phyloP scores from a whole-genome alignment of 2,888 invertebrate genomes.

The Troides oblongomaculatus region DNA sequence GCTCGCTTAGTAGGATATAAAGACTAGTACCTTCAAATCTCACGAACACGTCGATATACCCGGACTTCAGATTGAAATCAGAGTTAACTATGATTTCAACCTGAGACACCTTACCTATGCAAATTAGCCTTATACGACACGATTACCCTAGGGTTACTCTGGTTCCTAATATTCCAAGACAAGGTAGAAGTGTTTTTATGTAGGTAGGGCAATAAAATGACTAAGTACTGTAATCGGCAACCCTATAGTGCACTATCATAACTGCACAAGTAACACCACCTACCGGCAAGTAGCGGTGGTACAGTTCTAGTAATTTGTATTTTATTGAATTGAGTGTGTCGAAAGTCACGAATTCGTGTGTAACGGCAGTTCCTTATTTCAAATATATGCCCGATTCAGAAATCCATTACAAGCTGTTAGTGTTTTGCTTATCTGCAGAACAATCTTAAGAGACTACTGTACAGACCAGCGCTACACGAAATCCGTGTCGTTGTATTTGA shows the following conservation, averaged over 20 bases:
- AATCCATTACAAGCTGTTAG: conserved; percentile 31
- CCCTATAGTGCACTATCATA: conserved; percentile 18
- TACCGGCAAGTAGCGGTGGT: conserved; percentile 22
- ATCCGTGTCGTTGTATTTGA: conserved; percentile 20
- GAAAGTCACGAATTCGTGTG: conserved; percentile 31
- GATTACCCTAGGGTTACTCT: too few species aligned
- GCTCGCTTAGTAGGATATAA: too few species aligned
- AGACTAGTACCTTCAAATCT: too few species aligned
- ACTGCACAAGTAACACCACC: conserved; percentile 23
- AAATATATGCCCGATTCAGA: conserved; percentile 30
- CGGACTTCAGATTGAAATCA: too few species aligned
- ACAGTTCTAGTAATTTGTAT: conserved; percentile 27
- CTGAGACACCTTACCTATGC: too few species aligned
- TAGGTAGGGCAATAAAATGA: background rate
- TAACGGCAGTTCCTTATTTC: conserved; percentile 31
- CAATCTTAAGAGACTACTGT: conserved; percentile 28
- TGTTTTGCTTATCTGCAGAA: conserved; percentile 26
- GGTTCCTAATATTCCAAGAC: too few species aligned
- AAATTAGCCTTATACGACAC: too few species aligned
- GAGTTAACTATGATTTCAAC: too few species aligned
- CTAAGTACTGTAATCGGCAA: background rate
- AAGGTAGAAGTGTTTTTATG: too few species aligned
- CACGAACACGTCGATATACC: too few species aligned
- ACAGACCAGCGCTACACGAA: conserved; percentile 22
- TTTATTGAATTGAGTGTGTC: conserved; percentile 29